A percentile compares a stretch with the other conserved stretches of the same genome.
phyloP scores from a whole-genome alignment of 1,140 invertebrate species.

The Neodiprion pinetum region DNA sequence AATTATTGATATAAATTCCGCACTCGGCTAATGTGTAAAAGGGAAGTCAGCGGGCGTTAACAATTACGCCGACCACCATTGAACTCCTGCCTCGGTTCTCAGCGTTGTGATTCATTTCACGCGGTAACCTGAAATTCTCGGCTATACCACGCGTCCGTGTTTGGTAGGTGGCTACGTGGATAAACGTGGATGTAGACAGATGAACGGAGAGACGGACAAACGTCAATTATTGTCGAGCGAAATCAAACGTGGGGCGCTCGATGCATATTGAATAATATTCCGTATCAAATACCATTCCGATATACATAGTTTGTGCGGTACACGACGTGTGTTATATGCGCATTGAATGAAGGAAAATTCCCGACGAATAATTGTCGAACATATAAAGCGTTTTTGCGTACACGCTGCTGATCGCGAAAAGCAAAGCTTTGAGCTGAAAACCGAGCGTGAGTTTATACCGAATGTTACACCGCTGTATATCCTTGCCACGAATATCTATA shows the following conservation, averaged over 20 bases:
- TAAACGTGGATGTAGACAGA: neutral
- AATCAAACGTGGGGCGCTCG: conserved; percentile 28
- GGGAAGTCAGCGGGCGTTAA: conserved; percentile 8
- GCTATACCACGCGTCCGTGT: too few relatives aligned
- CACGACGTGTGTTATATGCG: too few relatives aligned
- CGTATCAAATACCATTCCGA: conserved; percentile 16
- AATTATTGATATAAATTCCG: neutral
- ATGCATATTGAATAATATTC: conserved; percentile 35
- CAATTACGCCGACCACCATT: conserved; percentile 16
- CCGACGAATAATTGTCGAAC: neutral
- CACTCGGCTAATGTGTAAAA: neutral
- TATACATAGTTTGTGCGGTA: neutral
- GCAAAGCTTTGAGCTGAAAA: neutral
- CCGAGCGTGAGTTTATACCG: too few relatives aligned
- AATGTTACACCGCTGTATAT: too few relatives aligned
- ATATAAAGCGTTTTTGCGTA: neutral
- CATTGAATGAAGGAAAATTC: neutral
- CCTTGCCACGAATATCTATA: too few relatives aligned
- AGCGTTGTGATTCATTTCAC: neutral
- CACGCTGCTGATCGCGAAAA: neutral
- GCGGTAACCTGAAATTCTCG: neutral
- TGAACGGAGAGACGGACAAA: neutral
- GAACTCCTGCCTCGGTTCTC: neutral
- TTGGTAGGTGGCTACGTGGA: neutral
- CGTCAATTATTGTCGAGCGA: conserved; percentile 28